phyloP scores from a whole-genome alignment of 2,113 vertebrate species.

The Phalacrocorax brasilianus region DNA sequence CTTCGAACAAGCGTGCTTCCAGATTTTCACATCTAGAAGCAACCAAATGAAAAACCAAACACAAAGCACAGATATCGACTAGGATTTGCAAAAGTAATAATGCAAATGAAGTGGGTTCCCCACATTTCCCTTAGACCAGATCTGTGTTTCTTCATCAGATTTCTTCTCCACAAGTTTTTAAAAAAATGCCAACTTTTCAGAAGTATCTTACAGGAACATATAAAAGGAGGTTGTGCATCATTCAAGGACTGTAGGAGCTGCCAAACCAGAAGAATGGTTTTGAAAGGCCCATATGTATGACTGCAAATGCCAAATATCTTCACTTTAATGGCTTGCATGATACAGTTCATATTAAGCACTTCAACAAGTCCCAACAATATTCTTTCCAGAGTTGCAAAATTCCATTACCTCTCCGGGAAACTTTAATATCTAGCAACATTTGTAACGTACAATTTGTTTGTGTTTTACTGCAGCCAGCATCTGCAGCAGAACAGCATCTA shows the following conservation, averaged over 20 bases:
- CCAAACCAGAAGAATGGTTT: constrained; percentile 39
- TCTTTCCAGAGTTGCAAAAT: background rate
- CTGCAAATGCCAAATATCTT: constrained; percentile 42
- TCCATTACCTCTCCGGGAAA: background rate
- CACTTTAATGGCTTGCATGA: constrained; percentile 33
- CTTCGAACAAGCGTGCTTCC: constrained; percentile 7
- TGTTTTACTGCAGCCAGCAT: background rate
- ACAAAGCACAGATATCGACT: constrained; percentile 19
- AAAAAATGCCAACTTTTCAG: constrained; percentile 19
- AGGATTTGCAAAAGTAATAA: constrained; percentile 1
- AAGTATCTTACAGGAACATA: constrained; percentile 22
- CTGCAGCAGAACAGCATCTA: background rate
- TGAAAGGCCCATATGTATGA: constrained; percentile 52
- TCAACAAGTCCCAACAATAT: background rate
- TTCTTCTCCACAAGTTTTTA: background rate
- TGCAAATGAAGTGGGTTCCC: background rate
- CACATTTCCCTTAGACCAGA: background rate
- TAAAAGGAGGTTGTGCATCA: constrained; percentile 30
- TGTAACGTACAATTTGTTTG: background rate
- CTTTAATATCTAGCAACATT: background rate
- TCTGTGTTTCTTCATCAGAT: background rate
- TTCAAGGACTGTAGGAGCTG: constrained; percentile 15
- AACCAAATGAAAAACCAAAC: background rate
- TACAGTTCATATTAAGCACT: constrained; percentile 7
- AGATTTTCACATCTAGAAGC: background rate